Base-by-base conservation (phyloP, 2,888 invertebrate genomes). In the Euphydryas editha region DNA sequence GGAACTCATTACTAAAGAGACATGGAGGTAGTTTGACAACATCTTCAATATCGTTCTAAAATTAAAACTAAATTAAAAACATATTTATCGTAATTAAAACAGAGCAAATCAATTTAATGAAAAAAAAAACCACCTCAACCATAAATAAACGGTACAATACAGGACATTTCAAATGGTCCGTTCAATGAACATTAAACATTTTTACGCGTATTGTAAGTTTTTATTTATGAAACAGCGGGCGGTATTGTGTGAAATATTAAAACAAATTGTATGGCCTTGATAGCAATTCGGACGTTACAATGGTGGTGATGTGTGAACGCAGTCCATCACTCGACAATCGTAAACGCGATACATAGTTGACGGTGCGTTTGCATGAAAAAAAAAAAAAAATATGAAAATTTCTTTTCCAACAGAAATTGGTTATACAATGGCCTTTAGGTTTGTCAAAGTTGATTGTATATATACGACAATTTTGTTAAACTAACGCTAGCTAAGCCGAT, bases 221-320 rank as follows among this genome's bases (percentile, higher is more conserved):
- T 70, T 72, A 68, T 71, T 69, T 68, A 67, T 69, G 65, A 63
- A 69, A 61, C 62, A 39, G 49, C 61, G 54, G 56, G 59, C 63
- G 56, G 49, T 65, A 62, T 42, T 37, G 59, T 59, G 69, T 72
- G 67, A 72, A 71, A 72, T 72, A 72, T 71, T 69, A 69, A 72
- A 71, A 71, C 65, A 67, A 72, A 72, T 72, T 67, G 70, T 67
- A 62, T 55, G 56, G 59, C 59, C 59, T 57, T 65, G 67, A 65
- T 62, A 57, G 67, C 65, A 54, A 59, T 67, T 61, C 47, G 63
- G 39, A 67, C 24, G 6, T 49, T 30, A 56, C 64, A 65, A 57
- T 59, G 56, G 60, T 59, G 62, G 49, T 42, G 47, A 47, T 47
- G 61, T 47, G 58, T 46, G 57, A 59, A 64, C 55, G 49, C 62